phyloP scores from a whole-genome alignment of 53 echinoderm and acorn worm genomes.

The Crossaster papposus region DNA sequence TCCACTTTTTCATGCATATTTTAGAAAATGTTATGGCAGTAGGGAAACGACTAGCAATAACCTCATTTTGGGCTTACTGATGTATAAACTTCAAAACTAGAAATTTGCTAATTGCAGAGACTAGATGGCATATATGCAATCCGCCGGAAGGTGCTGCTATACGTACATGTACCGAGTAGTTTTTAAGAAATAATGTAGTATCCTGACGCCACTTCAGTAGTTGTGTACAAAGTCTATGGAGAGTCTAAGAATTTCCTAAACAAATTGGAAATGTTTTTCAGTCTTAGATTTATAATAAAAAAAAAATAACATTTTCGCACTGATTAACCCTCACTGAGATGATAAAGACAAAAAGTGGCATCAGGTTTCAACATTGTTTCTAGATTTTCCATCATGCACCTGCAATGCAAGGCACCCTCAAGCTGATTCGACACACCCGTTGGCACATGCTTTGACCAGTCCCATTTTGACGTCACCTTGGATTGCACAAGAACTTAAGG shows the following conservation, averaged over 20 bases:
- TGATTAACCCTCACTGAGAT: too few relatives aligned
- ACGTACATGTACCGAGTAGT: too few relatives aligned
- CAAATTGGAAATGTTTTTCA: too few relatives aligned
- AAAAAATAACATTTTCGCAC: too few relatives aligned
- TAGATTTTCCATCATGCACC: neutral
- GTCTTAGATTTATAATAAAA: too few relatives aligned
- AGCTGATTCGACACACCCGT: neutral
- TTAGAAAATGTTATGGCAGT: constrained; percentile 1
- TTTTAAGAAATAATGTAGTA: too few relatives aligned
- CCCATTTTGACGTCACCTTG: constrained; percentile 20
- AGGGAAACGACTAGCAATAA: neutral
- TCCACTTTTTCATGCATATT: constrained; percentile 36
- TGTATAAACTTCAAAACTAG: neutral
- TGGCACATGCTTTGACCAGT: neutral
- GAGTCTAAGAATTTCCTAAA: too few relatives aligned
- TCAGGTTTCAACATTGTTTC: too few relatives aligned
- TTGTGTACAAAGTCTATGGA: too few relatives aligned
- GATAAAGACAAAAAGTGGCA: too few relatives aligned
- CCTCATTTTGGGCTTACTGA: neutral
- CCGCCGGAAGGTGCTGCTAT: neutral
- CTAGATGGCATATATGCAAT: neutral
- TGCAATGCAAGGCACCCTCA: neutral
- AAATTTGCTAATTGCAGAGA: neutral
- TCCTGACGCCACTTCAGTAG: too few relatives aligned
- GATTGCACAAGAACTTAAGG: constrained; percentile 39